Percentiles rank a stretch among this genome's conserved stretches.
These are phyloP conservation scores for Mongoloraphidia duomilia DNA, from an alignment of 2,888 invertebrate genomes.

Conservation along the genomic window DNA sequence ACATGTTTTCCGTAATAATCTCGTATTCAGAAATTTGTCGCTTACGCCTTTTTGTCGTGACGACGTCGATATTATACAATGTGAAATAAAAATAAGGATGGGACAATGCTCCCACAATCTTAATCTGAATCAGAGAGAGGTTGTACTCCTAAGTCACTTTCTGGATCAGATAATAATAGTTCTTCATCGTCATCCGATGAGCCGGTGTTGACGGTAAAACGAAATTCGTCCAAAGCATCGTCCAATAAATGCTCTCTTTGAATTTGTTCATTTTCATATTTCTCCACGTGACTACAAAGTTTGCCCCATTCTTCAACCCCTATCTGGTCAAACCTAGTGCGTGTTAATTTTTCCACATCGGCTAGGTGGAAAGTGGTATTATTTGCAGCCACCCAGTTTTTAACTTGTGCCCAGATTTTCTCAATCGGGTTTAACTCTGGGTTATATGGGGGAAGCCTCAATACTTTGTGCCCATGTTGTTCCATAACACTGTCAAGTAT, in stretches of 20 bases:
- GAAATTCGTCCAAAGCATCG: neutral
- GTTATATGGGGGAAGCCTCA: constrained; percentile 3
- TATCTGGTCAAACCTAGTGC: neutral
- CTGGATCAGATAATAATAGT: too few species aligned
- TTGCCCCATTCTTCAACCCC: neutral
- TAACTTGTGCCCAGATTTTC: constrained; percentile 2
- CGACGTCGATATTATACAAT: too few species aligned
- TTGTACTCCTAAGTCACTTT: too few species aligned
- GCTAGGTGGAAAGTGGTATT: neutral
- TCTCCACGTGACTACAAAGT: neutral
- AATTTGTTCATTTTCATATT: neutral
- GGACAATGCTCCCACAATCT: too few species aligned
- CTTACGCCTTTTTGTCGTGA: too few species aligned
- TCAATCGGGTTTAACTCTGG: constrained; percentile 5
- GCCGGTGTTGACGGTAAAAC: neutral
- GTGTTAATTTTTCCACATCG: neutral
- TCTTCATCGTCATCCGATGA: neutral
- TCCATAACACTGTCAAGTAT: constrained; percentile 1
- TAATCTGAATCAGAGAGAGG: too few species aligned
- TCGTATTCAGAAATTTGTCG: too few species aligned
- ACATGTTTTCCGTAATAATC: too few species aligned
- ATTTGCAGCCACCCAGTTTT: neutral
- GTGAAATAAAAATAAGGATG: too few species aligned
- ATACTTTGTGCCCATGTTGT: constrained; percentile 1
- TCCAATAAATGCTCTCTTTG: neutral